phyloP scores from a whole-genome alignment of 2,888 invertebrate genomes.

The Hololepta plana region DNA sequence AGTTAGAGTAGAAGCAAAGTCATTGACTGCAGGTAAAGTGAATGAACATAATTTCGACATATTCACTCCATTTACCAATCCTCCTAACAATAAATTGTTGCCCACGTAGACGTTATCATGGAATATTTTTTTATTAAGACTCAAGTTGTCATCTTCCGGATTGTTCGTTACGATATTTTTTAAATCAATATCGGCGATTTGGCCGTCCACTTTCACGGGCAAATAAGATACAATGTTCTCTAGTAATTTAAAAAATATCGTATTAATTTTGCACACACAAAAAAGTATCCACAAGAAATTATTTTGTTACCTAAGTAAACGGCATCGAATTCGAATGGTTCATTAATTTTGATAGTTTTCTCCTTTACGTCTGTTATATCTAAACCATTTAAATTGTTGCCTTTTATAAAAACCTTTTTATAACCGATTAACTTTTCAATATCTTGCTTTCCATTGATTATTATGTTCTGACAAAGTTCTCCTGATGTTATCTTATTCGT shows the following conservation, averaged over 20 bases:
- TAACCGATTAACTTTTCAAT: slow-evolving; percentile 20
- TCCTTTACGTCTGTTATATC: slow-evolving; percentile 20
- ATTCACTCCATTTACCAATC: slow-evolving; percentile 18
- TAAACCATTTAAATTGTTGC: slow-evolving; percentile 24
- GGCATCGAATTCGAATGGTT: slow-evolving; percentile 20
- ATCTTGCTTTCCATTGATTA: slow-evolving; percentile 15
- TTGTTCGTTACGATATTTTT: slow-evolving; percentile 25
- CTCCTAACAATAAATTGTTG: slow-evolving; percentile 18
- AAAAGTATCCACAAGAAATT: no score
- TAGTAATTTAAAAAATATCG: no score
- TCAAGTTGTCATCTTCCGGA: slow-evolving; percentile 12
- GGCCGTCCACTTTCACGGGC: slow-evolving; percentile 16
- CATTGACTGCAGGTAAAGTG: slow-evolving; percentile 12
- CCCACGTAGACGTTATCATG: slow-evolving; percentile 15
- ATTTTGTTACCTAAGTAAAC: slow-evolving; percentile 30
- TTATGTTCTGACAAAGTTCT: slow-evolving; percentile 23
- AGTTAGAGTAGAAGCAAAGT: slow-evolving; percentile 16
- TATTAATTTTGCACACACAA: no score
- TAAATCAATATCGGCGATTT: slow-evolving; percentile 25
- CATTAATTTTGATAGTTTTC: slow-evolving; percentile 24
- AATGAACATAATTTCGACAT: slow-evolving; percentile 21
- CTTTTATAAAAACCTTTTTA: slow-evolving; percentile 19
- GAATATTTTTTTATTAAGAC: slow-evolving; percentile 17
- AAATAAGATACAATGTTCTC: no score
- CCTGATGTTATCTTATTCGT: slow-evolving; percentile 25